Base-by-base conservation (phyloP, 2,797 vertebrate species). In the Microctenopoma lineatum region DNA sequence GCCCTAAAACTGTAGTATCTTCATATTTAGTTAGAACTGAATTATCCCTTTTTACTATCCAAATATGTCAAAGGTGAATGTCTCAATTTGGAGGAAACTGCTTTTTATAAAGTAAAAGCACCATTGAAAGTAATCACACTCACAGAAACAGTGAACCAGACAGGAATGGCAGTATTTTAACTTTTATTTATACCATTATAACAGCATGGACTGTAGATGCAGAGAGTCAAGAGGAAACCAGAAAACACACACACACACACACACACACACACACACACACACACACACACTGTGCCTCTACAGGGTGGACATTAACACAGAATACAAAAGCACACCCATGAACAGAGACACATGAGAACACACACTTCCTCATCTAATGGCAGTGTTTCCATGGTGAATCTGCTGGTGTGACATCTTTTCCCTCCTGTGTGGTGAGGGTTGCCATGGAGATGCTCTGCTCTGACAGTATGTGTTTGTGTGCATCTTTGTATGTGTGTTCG, bases 311-410 rank as follows among this genome's bases (percentile, higher is more conserved):
- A 59, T 68, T 41, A 55, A 55, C 44, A 54, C 53, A 59, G 60
- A 70, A 59, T 15, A 84, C 77, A 85, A 73, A 77, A 45, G 50
- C 70, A 66, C 76, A 83, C 65, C 68, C 61, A 83, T 69, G 63
- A 70, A 72, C 71, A 63, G 70, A 42, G 70, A 70, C 59, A 80
- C 70, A 79, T 26, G 55, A 71, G 74, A 83, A 77, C 74, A 75
- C 87, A 84, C 79, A 84, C 84, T 77, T 87, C 87, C 85, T 87
- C 79, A 18, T 87, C 81, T 81, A 90, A 91, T 90, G 87, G 82
- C 88, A 89, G 86, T 36, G 89, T 93, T 90, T 89, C 91, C 91
- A 93, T 91, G 89, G 90, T 84, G 87, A 93, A 89, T 89, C 83
- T 83, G 83, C 81, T 87, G 73, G 84, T 90, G 85, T 92, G 85